These are phyloP conservation scores for Latrodectus geometricus DNA, from an alignment of 1,140 invertebrate genomes.

Conservation along the genomic window DNA sequence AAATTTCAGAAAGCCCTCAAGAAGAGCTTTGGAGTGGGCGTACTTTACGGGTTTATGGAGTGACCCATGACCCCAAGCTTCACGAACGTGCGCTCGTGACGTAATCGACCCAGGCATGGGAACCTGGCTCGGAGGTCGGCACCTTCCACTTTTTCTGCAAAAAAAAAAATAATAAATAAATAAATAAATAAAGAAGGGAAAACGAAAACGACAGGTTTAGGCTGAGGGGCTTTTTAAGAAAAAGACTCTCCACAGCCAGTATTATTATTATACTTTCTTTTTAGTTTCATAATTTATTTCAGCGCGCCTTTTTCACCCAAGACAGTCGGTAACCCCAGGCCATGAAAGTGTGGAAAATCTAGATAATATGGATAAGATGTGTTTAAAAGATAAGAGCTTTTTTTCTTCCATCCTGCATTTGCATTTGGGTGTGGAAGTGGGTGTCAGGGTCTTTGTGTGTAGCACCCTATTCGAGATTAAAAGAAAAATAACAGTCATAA, in stretches of 20 bases:
- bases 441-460: no score
- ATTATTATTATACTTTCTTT: constrained; percentile 5
- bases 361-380: constrained; percentile 15
- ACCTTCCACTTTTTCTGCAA: neutral
- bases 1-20: no score
- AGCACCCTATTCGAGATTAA: no score
- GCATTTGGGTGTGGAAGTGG: neutral
- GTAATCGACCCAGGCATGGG: constrained; percentile 50
- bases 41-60: constrained; percentile 59
- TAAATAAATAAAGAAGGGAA: neutral
- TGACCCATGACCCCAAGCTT: constrained; percentile 27
- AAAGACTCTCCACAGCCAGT: constrained; percentile 14
- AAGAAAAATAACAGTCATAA: no score
- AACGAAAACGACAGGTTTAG: constrained; percentile 35
- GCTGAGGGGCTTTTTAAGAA: neutral
- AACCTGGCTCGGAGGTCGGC: constrained; percentile 40
- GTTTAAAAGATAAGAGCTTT: no score
- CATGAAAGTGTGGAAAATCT: constrained; percentile 47
- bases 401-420: no score
- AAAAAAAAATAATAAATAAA: no score
- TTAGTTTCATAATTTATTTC: constrained; percentile 44
- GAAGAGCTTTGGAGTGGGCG: constrained; percentile 36
- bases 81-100: constrained; percentile 47
- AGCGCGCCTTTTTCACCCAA: neutral
- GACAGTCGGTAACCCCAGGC: neutral